Evolutionary conservation across 1,140 invertebrate species (phyloP), one percentile per base, ranked within the genome.

Genomic region (Philaenus spumarius): DNA sequence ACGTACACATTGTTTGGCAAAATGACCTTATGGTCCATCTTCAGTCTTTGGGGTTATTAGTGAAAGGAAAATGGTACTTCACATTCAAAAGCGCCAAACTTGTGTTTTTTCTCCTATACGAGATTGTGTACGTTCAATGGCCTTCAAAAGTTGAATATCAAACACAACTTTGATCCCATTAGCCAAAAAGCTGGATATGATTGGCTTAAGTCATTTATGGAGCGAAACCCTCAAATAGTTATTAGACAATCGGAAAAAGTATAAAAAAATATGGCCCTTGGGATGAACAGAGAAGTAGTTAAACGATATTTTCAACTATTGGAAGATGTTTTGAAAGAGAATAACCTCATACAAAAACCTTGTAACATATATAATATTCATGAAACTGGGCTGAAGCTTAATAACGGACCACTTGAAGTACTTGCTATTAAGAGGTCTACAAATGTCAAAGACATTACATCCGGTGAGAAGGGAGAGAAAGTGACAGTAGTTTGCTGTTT

Each of bases 371-470:
- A 48, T 51, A 69, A 66, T 50, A 63, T 64, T 24, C 64, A 69
- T 59, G 64, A 69, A 52, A 66, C 54, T 42, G 68, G 65, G 11
- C 35, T 70, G n/a, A 65, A 67, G 48, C 51, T 70, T 5, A 70
- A 69, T 53, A 69, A 66, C 57, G 63, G 62, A 59, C 46, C 59
- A 6, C 50, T 53, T 14, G 12, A 59, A n/a, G n/a, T n/a, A n/a
- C n/a, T n/a, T n/a, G n/a, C n/a, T n/a, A n/a, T n/a, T n/a, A n/a
- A n/a, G n/a, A 63, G 63, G 6, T 19, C 57, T 17, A 67, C 65
- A 39, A 35, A 14, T 62, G 63, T 67, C 0, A 15, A 53, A 47
- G 22, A 57, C 20, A 19, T 66, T 20, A 65, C 62, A 12, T 50
- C 62, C n/a, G 45, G 19, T 19, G 64, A 69, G 51, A 66, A 67